Evolutionary conservation across 2,113 vertebrate species (phyloP).

Genomic region (Okapia johnstoni): DNA sequence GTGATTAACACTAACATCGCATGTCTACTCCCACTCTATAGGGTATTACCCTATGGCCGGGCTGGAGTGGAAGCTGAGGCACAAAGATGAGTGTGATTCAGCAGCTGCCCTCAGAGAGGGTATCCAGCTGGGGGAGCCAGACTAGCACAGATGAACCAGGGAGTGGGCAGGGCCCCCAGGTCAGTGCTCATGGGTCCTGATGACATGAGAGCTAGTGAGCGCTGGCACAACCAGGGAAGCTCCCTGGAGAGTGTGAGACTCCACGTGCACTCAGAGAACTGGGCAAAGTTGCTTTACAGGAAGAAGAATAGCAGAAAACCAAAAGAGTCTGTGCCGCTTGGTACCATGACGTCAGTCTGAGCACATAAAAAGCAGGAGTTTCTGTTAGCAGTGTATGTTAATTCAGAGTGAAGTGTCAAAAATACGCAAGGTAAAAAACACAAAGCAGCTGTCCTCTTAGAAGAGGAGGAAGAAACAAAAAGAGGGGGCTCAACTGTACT

Average conservation of each 20-base stretch:
- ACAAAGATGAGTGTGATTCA: background rate
- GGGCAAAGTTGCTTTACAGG: background rate
- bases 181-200: background rate
- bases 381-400: fast-evolving
- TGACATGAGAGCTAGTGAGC: fast-evolving
- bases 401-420: background rate
- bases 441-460: background rate
- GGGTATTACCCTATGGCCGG: fast-evolving
- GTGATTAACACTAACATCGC: background rate
- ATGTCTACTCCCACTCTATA: fast-evolving
- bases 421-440: background rate
- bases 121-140: background rate
- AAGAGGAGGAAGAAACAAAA: background rate
- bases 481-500: background rate
- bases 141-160: background rate
- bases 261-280: background rate
- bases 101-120: background rate
- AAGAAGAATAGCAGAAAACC: background rate
- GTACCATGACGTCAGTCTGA: fast-evolving
- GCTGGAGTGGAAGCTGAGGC: background rate
- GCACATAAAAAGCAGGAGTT: background rate
- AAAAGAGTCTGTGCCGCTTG: background rate
- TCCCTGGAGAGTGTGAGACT: background rate
- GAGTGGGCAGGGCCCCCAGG: background rate
- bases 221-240: too few species aligned